A percentile compares a stretch with the other conserved stretches of the same genome.
Evolutionary conservation across 2,797 vertebrate genomes (phyloP).

Genomic region (Micropoecilia bifurca): DNA sequence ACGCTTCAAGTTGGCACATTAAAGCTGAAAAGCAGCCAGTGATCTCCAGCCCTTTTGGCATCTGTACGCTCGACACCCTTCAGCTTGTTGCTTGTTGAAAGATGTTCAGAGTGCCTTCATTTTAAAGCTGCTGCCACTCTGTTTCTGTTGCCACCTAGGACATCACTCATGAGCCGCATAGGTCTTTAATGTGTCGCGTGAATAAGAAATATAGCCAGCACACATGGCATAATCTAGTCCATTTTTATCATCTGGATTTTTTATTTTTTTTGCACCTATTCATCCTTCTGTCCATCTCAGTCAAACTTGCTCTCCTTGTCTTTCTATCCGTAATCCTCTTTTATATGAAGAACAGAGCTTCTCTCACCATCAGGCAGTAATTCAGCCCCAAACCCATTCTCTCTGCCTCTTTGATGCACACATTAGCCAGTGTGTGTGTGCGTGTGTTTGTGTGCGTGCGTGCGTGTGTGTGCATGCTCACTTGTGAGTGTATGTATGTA

Average conservation of each 20-base stretch:
- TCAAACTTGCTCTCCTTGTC: conserved; percentile 50
- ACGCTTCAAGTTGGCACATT: background rate
- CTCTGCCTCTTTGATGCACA: conserved; percentile 74
- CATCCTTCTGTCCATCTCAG: conserved; percentile 32
- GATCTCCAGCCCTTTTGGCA: background rate
- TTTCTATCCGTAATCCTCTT: conserved; percentile 62
- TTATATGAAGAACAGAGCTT: conserved; percentile 63
- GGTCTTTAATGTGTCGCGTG: background rate
- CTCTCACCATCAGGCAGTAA: conserved; percentile 70
- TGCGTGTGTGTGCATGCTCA: conserved; percentile 42
- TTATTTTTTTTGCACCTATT: conserved; percentile 20
- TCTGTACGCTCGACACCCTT: background rate
- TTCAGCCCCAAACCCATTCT: conserved; percentile 78
- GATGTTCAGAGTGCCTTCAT: background rate
- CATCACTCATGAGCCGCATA: background rate
- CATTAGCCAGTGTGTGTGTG: conserved; percentile 63
- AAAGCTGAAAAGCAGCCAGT: background rate
- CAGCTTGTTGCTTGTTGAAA: background rate
- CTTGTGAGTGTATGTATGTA: conserved; percentile 59
- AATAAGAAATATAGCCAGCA: conserved; percentile 5
- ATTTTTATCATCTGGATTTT: conserved; percentile 25
- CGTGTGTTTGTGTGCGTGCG: conserved; percentile 44
- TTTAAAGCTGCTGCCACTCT: background rate
- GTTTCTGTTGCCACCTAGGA: background rate
- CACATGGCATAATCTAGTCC: background rate